Evolutionary conservation across 2,113 vertebrate species (phyloP).

Genomic region (Rhabdornis inornatus): DNA sequence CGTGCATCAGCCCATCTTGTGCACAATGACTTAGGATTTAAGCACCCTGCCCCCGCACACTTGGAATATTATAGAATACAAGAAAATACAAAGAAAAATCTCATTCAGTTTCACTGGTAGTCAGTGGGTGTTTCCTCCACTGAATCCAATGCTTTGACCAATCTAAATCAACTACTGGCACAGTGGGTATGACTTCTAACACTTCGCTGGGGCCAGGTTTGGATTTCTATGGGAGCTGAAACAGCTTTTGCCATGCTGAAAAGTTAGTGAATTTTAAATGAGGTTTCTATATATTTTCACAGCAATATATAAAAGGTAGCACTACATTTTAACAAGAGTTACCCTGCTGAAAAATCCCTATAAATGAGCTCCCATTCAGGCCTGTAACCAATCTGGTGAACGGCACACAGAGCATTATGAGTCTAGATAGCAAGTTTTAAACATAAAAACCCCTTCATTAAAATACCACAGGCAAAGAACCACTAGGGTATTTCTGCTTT

Average conservation of each 20-base stretch:
- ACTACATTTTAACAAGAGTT: background rate
- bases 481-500: background rate
- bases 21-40: background rate
- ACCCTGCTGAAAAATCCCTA: background rate
- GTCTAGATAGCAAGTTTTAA: background rate
- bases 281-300: background rate
- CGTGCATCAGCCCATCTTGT: background rate
- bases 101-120: accelerated
- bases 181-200: background rate
- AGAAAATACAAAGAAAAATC: background rate
- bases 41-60: background rate
- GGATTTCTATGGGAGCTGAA: background rate
- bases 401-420: background rate
- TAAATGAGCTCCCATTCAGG: background rate
- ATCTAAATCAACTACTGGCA: background rate
- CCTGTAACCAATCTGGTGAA: background rate
- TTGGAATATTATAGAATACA: background rate
- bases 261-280: background rate
- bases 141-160: background rate
- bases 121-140: background rate
- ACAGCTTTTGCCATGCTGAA: background rate
- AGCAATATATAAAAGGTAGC: background rate
- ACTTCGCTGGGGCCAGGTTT: background rate
- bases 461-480: background rate
- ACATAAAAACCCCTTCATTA: background rate